phyloP scores from a whole-genome alignment of 2,888 invertebrate genomes.

The Tethea ocularis region DNA sequence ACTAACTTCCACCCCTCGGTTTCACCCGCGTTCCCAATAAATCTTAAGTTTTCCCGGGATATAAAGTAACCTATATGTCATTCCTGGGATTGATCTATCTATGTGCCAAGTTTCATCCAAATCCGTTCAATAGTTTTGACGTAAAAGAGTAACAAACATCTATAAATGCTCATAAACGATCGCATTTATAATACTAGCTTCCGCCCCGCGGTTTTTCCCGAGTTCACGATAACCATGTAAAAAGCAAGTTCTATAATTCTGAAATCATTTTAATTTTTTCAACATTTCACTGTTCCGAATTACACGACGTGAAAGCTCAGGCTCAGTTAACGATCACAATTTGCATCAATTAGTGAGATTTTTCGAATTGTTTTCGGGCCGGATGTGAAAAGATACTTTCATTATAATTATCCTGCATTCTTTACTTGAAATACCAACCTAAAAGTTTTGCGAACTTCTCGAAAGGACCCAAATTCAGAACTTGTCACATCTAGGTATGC shows the following conservation, averaged over 20 bases:
- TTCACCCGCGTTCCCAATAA: too few relatives aligned
- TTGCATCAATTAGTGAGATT: constrained; percentile 23
- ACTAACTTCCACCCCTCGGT: too few relatives aligned
- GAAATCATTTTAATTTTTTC: background rate
- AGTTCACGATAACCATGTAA: background rate
- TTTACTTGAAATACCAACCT: background rate
- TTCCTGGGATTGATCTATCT: too few relatives aligned
- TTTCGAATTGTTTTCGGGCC: constrained; percentile 8
- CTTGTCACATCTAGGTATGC: background rate
- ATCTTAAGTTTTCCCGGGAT: too few relatives aligned
- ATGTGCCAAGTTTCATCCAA: too few relatives aligned
- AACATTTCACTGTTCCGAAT: constrained; percentile 12
- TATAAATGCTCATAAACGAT: too few relatives aligned
- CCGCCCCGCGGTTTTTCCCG: too few relatives aligned
- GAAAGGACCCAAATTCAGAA: too few relatives aligned
- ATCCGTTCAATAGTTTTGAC: too few relatives aligned
- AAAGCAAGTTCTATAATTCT: background rate
- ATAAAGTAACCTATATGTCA: too few relatives aligned
- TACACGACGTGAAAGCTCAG: constrained; percentile 28
- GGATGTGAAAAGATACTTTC: background rate
- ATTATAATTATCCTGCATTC: background rate
- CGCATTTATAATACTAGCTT: too few relatives aligned
- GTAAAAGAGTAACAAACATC: too few relatives aligned
- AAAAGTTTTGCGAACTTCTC: background rate
- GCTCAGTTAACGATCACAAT: constrained; percentile 24